A percentile compares a stretch with the other conserved stretches of the same genome.
Conservation (phyloP, 2,113 vertebrate species). For the Cyprinodon variegatus region DNA sequence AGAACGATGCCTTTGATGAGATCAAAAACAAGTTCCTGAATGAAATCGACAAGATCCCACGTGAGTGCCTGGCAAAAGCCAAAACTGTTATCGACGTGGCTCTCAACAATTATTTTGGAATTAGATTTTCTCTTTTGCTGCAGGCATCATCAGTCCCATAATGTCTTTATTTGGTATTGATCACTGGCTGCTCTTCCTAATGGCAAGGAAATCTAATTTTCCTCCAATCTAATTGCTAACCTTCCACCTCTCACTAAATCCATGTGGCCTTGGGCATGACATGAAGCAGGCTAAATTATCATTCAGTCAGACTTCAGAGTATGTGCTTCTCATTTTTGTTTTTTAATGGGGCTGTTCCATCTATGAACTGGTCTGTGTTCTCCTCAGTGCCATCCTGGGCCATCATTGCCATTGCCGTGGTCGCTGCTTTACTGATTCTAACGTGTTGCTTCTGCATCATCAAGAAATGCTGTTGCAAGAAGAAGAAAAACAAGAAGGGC, state of each 20-base stretch:
- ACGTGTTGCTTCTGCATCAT: constrained; percentile 98
- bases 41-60: constrained; percentile 91
- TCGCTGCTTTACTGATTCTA: constrained; percentile 90
- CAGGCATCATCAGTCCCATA: constrained; percentile 57
- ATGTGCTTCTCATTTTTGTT: constrained; percentile 41
- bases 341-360: constrained; percentile 16
- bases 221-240: constrained; percentile 63
- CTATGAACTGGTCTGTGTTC: constrained; percentile 33
- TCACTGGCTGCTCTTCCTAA: constrained; percentile 64
- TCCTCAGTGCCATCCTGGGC: constrained; percentile 93
- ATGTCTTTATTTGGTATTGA: constrained; percentile 75
- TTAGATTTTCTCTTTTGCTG: constrained; percentile 47
- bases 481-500: constrained; percentile 97
- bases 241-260: constrained; percentile 65
- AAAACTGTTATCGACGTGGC: constrained; percentile 29
- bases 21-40: constrained; percentile 94
- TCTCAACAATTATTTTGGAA: constrained; percentile 38
- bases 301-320: constrained; percentile 62
- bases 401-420: constrained; percentile 92
- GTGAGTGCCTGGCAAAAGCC: constrained; percentile 80
- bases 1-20: constrained; percentile 87
- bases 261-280: constrained; percentile 56
- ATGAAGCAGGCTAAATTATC: constrained; percentile 51
- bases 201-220: constrained; percentile 67
- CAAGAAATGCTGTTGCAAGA: constrained; percentile 99